Base-by-base conservation (phyloP, 2,113 vertebrate genomes). In the Balaeniceps rex region DNA sequence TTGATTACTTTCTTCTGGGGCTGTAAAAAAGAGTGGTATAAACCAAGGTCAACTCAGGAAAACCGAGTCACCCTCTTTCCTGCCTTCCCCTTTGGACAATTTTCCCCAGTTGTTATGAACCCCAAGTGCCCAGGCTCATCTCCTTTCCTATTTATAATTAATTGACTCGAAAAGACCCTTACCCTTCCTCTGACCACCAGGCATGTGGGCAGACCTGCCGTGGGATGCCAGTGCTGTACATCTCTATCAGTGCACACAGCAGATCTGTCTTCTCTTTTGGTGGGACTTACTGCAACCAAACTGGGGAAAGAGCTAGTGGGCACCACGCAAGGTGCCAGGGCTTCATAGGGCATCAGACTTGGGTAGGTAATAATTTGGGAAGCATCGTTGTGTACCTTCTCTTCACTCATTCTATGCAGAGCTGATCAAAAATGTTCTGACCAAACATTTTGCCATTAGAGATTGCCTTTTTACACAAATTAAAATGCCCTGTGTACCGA, bases 41-140 rank as follows among this genome's bases (percentile, higher is more conserved):
- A 88, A 47, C 42, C 16, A 33, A 92, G 12, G 52, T 60, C 21
- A 64, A 3, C 58, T 60, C 61, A 54, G 64, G 60, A 88, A 91
- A 88, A 72, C 12, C 0, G 4, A 83, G 16, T 60, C n/a, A 38
- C 23, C 34, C 34, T 42, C 33, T 81, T 88, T 60, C 11, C 25
- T 21, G 21, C 4, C 22, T 79, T 79, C n/a, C 17, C 10, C 7
- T 75, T 79, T n/a, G 51, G 46, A 58, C 17, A 76, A 29, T 1
- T 57, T 94, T 86, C 54, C 49, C 8, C 10, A 12, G 19, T 38
- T 63, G 38, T 79, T 49, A 49, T 2, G 49, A 76, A 44, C 31
- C 26, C 19, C 10, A 34, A 85, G 14, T 8, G 1, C 10, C 14
- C 18, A n/a, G 61, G 26, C 29, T 79, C 0, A 0, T 58, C 61